phyloP scores from a whole-genome alignment of 1,140 invertebrate genomes.

The Lordiphosa mommai region DNA sequence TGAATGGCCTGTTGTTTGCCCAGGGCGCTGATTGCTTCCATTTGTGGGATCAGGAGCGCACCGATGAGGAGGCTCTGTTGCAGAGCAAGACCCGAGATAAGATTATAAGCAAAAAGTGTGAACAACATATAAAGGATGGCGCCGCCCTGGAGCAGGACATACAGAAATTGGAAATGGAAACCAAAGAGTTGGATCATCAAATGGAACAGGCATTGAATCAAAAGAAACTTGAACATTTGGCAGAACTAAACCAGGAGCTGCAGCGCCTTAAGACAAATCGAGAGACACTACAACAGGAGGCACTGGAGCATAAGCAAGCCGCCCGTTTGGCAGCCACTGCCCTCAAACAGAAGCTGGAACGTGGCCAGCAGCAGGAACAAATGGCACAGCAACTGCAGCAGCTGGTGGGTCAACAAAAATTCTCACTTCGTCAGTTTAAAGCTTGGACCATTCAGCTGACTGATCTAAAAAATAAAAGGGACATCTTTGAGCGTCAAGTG shows the following conservation, averaged over 20 bases:
- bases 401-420: constrained; percentile 23
- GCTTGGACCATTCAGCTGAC: constrained; percentile 10
- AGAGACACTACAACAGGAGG: background rate
- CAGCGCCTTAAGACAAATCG: background rate
- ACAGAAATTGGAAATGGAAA: background rate
- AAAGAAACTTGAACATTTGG: constrained; percentile 8
- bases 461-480: constrained; percentile 24
- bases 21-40: constrained; percentile 27
- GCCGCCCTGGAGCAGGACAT: constrained; percentile 18
- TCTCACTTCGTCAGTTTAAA: constrained; percentile 19
- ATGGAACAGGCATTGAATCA: constrained; percentile 2
- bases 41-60: constrained; percentile 44
- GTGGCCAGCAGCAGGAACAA: constrained; percentile 1
- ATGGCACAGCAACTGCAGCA: constrained; percentile 19
- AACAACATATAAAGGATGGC: constrained; percentile 6
- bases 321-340: background rate
- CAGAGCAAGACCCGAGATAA: constrained; percentile 27
- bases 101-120: constrained; percentile 24
- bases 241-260: background rate
- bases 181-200: background rate
- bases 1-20: constrained; percentile 25
- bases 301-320: background rate
- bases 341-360: background rate
- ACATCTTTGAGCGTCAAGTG: constrained; percentile 40
- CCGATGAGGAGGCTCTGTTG: constrained; percentile 28